Conservation (phyloP, 2,113 vertebrate genomes). For the Acanthisitta chloris region DNA sequence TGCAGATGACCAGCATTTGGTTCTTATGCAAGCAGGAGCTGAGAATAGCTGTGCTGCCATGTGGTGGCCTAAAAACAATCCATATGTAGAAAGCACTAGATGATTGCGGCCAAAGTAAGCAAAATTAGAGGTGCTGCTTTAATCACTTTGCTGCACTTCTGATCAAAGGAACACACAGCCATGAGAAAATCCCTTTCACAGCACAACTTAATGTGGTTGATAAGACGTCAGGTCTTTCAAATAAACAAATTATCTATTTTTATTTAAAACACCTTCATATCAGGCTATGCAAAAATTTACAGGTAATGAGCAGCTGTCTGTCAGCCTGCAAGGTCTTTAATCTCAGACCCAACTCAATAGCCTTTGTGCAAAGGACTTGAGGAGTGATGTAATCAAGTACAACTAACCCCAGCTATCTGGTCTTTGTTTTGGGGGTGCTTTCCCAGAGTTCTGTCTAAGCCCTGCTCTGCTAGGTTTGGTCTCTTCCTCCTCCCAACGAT, state of each 20-base stretch:
- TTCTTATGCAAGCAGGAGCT: not conserved
- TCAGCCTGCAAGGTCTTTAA: not conserved
- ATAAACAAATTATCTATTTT: not conserved
- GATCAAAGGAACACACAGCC: not conserved
- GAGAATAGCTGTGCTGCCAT: not conserved
- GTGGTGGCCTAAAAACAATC: not conserved
- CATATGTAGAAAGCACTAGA: not conserved
- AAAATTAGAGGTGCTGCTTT: not conserved
- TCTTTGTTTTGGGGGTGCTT: not conserved
- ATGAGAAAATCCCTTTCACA: not conserved
- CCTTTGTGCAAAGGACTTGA: not conserved
- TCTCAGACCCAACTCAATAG: not conserved
- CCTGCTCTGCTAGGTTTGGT: not conserved
- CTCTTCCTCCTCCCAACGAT: accelerated
- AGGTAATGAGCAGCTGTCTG: not conserved
- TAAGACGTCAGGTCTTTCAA: not conserved
- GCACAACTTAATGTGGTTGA: not conserved
- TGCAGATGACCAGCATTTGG: not conserved
- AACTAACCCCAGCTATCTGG: not conserved
- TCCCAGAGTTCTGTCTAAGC: not conserved
- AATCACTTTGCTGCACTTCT: not conserved
- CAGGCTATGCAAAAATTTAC: not conserved
- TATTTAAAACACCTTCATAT: not conserved
- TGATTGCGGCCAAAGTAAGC: not conserved
- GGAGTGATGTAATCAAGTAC: not conserved